Percentiles rank a stretch among this genome's conserved stretches.
phyloP scores from a whole-genome alignment of 2,797 vertebrate genomes.

The Lacerta agilis region DNA sequence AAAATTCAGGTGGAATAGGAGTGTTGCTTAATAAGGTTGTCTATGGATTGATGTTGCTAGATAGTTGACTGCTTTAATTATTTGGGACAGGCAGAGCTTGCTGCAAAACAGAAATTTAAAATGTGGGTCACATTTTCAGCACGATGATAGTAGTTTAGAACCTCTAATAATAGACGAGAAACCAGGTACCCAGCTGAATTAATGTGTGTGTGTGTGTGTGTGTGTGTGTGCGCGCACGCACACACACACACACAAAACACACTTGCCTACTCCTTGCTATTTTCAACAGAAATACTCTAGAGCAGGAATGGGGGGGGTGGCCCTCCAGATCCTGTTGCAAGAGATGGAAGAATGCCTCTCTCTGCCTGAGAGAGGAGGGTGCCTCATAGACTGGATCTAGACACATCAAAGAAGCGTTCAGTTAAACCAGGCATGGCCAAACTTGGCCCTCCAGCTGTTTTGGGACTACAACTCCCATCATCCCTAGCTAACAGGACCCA shows the following conservation, averaged over 20 bases:
- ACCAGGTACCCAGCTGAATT: too few species aligned
- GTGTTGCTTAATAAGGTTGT: conserved; percentile 54
- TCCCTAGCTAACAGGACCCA: too few species aligned
- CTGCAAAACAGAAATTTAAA: conserved; percentile 56
- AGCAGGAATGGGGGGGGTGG: background rate
- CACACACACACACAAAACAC: background rate
- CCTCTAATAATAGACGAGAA: background rate
- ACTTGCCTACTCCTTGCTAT: background rate
- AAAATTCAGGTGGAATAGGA: background rate
- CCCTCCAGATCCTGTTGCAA: too few species aligned
- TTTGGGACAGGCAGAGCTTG: conserved; percentile 55
- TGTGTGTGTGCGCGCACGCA: too few species aligned
- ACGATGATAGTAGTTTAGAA: background rate
- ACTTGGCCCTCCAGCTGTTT: too few species aligned
- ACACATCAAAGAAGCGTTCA: too few species aligned
- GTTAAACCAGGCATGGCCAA: too few species aligned
- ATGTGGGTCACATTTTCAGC: conserved; percentile 13
- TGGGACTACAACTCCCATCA: too few species aligned
- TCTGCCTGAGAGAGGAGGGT: too few species aligned
- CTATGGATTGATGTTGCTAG: conserved; percentile 61
- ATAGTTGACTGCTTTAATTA: conserved; percentile 60
- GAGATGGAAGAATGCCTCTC: too few species aligned
- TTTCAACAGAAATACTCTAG: background rate
- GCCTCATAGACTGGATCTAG: too few species aligned
- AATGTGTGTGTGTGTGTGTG: too few species aligned